Evolutionary conservation across 2,797 vertebrate species (phyloP).

Genomic region (Galagoides demidoff): DNA sequence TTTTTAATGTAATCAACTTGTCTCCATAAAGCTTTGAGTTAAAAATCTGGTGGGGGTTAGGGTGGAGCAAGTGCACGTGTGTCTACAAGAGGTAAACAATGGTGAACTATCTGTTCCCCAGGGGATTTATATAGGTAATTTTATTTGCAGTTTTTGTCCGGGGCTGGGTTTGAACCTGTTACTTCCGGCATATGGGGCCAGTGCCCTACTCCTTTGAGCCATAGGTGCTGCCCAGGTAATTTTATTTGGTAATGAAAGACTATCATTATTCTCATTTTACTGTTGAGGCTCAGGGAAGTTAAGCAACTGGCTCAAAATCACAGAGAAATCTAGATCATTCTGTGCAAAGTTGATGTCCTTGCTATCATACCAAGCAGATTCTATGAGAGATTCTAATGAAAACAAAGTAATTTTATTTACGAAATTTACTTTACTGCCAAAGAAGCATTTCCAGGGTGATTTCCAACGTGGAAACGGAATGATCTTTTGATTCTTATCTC

Average conservation of each 20-base stretch:
- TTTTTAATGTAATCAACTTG: slow-evolving; percentile 7
- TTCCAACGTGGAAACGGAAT: neutral
- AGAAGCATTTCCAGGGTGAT: neutral
- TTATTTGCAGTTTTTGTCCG: neutral
- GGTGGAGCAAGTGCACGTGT: neutral
- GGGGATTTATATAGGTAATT: neutral
- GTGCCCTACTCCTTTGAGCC: too few relatives aligned
- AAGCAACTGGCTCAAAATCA: neutral
- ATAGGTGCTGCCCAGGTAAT: neutral
- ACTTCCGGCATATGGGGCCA: too few relatives aligned
- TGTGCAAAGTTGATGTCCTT: neutral
- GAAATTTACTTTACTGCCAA: neutral
- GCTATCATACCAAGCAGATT: neutral
- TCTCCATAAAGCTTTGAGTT: neutral
- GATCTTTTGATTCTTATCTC: neutral
- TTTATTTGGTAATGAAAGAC: neutral
- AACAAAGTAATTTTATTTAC: neutral
- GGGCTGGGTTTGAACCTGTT: too few relatives aligned
- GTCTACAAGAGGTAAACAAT: neutral
- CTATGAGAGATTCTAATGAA: neutral
- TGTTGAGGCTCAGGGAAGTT: neutral
- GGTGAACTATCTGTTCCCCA: neutral
- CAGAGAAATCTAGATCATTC: neutral
- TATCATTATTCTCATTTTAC: neutral
- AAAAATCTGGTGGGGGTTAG: neutral